A percentile compares a stretch with the other conserved stretches of the same genome.
Evolutionary conservation across 2,888 invertebrate genomes (phyloP).

Genomic region (Eristalis pertinax): DNA sequence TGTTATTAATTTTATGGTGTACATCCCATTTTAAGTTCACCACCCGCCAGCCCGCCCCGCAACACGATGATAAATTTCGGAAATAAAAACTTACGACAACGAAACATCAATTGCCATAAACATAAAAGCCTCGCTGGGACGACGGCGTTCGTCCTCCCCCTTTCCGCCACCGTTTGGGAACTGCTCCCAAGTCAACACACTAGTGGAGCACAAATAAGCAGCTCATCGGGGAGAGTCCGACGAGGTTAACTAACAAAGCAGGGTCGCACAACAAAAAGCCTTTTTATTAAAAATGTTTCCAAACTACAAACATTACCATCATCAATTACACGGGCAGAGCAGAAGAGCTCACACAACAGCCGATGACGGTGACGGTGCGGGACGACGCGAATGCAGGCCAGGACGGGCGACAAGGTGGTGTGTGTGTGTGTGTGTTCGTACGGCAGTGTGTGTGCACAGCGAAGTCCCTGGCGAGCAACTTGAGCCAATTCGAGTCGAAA

Average conservation of each 20-base stretch:
- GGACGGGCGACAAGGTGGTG: background rate
- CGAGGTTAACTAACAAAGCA: conserved; percentile 67
- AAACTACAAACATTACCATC: conserved; percentile 70
- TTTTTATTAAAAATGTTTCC: conserved; percentile 72
- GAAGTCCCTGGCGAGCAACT: conserved; percentile 69
- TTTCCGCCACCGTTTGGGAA: no score
- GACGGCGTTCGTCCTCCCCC: background rate
- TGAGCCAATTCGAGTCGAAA: conserved; percentile 68
- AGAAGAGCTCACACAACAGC: conserved; percentile 50
- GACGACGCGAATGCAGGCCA: background rate
- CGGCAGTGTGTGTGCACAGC: background rate
- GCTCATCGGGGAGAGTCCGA: background rate
- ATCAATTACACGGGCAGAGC: conserved; percentile 66
- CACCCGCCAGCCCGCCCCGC: background rate
- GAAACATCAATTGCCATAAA: conserved; percentile 72
- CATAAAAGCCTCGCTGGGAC: conserved; percentile 60
- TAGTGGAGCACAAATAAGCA: conserved; percentile 17
- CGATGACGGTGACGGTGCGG: background rate
- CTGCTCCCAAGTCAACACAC: conserved; percentile 8
- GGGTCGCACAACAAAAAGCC: conserved; percentile 61
- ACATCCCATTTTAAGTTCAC: conserved; percentile 67
- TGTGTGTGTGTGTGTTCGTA: background rate
- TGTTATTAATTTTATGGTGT: conserved; percentile 66
- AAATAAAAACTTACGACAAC: conserved; percentile 72
- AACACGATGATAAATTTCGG: conserved; percentile 68